phyloP scores from a whole-genome alignment of 2,888 invertebrate genomes.

The Orthonychiurus folsomi region DNA sequence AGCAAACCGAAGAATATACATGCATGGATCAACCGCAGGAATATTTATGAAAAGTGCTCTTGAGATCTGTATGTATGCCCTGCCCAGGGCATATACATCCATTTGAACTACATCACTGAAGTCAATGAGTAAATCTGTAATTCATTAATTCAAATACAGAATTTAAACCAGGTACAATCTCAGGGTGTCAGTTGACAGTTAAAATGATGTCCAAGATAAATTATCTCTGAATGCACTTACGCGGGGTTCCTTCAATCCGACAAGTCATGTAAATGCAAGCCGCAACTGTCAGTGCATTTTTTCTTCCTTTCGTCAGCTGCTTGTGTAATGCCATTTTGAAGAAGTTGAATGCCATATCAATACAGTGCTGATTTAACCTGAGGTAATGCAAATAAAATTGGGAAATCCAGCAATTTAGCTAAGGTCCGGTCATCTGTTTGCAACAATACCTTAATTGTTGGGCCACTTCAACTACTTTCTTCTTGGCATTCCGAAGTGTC shows the following conservation, averaged over 20 bases:
- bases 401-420: neutral
- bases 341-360: conserved; percentile 87
- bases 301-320: conserved; percentile 82
- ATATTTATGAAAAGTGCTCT: conserved; percentile 81
- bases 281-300: conserved; percentile 81
- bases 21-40: conserved; percentile 85
- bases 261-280: conserved; percentile 97
- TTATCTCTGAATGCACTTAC: conserved; percentile 50
- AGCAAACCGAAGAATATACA: conserved; percentile 91
- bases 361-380: conserved; percentile 75
- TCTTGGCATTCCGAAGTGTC: conserved; percentile 77
- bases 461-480: conserved; percentile 74
- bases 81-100: conserved; percentile 89
- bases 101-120: conserved; percentile 96
- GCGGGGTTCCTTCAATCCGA: conserved; percentile 85
- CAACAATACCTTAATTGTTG: conserved; percentile 67
- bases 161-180: conserved; percentile 18
- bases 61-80: conserved; percentile 81
- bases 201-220: neutral
- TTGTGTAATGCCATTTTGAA: conserved; percentile 80
- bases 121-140: conserved; percentile 81
- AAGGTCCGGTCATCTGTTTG: neutral
- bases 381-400: conserved; percentile 16
- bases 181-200: neutral
- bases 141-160: conserved; percentile 42